These are phyloP conservation scores for Dendronephthya gigantea DNA, from an alignment of 64 coral and sea anemone genomes.

Conservation along the genomic window DNA sequence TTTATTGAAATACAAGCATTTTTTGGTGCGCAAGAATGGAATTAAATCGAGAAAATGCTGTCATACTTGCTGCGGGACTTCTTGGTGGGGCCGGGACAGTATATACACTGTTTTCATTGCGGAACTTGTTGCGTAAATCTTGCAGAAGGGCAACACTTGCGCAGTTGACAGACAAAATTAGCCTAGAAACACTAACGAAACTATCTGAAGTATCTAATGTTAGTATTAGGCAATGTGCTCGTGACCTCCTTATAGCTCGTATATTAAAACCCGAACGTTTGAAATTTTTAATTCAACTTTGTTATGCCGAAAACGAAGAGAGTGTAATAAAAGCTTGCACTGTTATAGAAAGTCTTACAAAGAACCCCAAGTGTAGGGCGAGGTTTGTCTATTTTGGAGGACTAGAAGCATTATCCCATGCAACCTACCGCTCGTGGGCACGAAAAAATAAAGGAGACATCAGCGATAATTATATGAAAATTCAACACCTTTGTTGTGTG, in stretches of 20 bases:
- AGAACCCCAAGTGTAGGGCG: slow-evolving; percentile 45
- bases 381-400: slow-evolving; percentile 42
- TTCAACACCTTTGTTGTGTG: slow-evolving; percentile 49
- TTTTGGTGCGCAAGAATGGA: slow-evolving; percentile 35
- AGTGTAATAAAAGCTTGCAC: slow-evolving; percentile 73
- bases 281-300: slow-evolving; percentile 49
- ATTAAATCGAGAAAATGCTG: slow-evolving; percentile 39
- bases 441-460: slow-evolving; percentile 43
- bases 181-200: slow-evolving; percentile 48
- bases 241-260: slow-evolving; percentile 57
- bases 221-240: slow-evolving; percentile 57
- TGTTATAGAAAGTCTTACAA: slow-evolving; percentile 54
- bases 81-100: slow-evolving; percentile 53
- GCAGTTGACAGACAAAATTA: slow-evolving; percentile 46
- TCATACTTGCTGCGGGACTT: slow-evolving; percentile 54
- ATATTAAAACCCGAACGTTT: slow-evolving; percentile 62
- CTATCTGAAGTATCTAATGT: slow-evolving; percentile 59
- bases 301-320: slow-evolving; percentile 39
- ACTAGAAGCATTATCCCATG: slow-evolving; percentile 53
- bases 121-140: slow-evolving; percentile 61
- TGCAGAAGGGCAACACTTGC: slow-evolving; percentile 55
- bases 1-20: not conserved
- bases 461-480: slow-evolving; percentile 38
- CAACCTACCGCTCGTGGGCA: slow-evolving; percentile 44
- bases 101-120: slow-evolving; percentile 47